Evolutionary conservation across 2,888 invertebrate species (phyloP).

Genomic region (Phasia obesa): DNA sequence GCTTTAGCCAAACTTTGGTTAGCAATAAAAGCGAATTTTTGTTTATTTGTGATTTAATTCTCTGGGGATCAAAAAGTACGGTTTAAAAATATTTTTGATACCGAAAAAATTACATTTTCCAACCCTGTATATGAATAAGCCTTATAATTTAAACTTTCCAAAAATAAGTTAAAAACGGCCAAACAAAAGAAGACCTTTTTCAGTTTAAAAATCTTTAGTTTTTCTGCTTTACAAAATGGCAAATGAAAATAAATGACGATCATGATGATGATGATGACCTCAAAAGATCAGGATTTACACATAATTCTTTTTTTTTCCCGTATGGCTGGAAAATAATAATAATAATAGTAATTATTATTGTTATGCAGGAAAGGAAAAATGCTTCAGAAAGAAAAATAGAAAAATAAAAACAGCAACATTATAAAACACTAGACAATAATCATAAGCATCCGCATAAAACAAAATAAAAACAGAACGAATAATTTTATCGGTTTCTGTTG

Average conservation of each 20-base stretch:
- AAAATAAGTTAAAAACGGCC: slow-evolving; percentile 2
- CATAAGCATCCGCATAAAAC: slow-evolving; percentile 54
- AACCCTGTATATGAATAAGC: too few relatives aligned
- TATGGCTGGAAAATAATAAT: slow-evolving; percentile 27
- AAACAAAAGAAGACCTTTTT: slow-evolving; percentile 50
- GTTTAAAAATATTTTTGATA: too few relatives aligned
- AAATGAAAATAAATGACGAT: neutral
- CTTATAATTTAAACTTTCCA: slow-evolving; percentile 63
- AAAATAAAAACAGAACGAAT: slow-evolving; percentile 47
- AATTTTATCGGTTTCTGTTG: slow-evolving; percentile 29
- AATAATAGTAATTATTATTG: slow-evolving; percentile 48
- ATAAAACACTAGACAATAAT: slow-evolving; percentile 41
- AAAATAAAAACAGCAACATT: slow-evolving; percentile 12
- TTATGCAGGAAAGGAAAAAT: slow-evolving; percentile 30
- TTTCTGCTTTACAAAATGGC: slow-evolving; percentile 20
- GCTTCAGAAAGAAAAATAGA: slow-evolving; percentile 17
- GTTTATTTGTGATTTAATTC: too few relatives aligned
- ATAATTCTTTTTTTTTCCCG: slow-evolving; percentile 32
- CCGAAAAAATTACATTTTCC: too few relatives aligned
- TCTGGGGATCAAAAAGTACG: too few relatives aligned
- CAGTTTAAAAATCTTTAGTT: slow-evolving; percentile 19
- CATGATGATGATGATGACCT: slow-evolving; percentile 34
- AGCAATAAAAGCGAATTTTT: too few relatives aligned
- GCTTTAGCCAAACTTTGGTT: too few relatives aligned
- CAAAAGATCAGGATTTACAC: slow-evolving; percentile 59